Evolutionary conservation across 2,888 invertebrate species (phyloP).

Genomic region (Geophilus truncorum): DNA sequence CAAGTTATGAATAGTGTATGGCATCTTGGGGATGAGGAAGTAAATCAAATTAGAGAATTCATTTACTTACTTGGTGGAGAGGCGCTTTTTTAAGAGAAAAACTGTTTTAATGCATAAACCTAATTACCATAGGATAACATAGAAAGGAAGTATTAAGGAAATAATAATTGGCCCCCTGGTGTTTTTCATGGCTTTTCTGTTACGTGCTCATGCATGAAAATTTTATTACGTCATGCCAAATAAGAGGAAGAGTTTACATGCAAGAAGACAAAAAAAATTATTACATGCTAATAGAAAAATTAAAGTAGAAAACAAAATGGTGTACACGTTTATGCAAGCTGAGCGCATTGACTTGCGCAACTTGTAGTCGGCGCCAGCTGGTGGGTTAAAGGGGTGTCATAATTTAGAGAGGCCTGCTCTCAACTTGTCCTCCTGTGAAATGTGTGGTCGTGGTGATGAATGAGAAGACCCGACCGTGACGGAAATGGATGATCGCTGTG

Average conservation of each 20-base stretch:
- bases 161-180: slow-evolving; percentile 16
- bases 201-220: slow-evolving; percentile 4
- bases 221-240: background rate
- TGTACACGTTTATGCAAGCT: background rate
- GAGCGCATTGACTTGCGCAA: background rate
- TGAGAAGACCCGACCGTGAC: slow-evolving; percentile 16
- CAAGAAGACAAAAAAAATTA: background rate
- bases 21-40: background rate
- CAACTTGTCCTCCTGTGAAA: slow-evolving; percentile 2
- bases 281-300: background rate
- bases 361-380: background rate
- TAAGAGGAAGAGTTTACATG: background rate
- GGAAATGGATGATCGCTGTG: slow-evolving; percentile 15
- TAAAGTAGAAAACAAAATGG: background rate
- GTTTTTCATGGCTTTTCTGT: slow-evolving; percentile 11
- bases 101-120: background rate
- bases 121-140: slow-evolving; percentile 2
- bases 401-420: slow-evolving; percentile 16
- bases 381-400: slow-evolving; percentile 16
- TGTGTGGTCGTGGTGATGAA: slow-evolving; percentile 20
- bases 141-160: slow-evolving; percentile 4
- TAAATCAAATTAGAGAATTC: slow-evolving; percentile 2
- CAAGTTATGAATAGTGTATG: background rate
- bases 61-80: background rate
- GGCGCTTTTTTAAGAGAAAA: background rate